Conservation (phyloP, 2,797 vertebrate genomes). For the Chelon auratus region DNA sequence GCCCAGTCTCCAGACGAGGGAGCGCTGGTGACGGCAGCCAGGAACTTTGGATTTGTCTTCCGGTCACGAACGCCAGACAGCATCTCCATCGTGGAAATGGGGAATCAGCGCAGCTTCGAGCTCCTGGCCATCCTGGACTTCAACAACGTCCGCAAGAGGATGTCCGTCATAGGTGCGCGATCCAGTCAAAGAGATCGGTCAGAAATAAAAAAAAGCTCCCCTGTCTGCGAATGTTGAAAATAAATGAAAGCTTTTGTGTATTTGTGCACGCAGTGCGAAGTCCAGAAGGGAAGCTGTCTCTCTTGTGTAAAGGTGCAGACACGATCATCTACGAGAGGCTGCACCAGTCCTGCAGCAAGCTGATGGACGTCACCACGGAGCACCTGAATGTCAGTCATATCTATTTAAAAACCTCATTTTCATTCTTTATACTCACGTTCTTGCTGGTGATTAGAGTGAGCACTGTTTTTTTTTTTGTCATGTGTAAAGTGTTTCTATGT, state of each 20-base stretch:
- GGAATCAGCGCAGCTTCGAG: conserved; percentile 85
- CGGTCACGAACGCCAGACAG: conserved; percentile 90
- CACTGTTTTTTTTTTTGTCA: background rate
- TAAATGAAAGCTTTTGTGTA: background rate
- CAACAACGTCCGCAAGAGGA: conserved; percentile 94
- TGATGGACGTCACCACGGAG: conserved; percentile 91
- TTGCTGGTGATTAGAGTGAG: background rate
- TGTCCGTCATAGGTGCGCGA: conserved; percentile 94
- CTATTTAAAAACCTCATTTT: background rate
- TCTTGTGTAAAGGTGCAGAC: conserved; percentile 97
- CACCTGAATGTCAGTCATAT: conserved; percentile 85
- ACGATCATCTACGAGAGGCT: conserved; percentile 93
- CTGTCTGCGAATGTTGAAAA: background rate
- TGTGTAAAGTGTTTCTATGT: background rate
- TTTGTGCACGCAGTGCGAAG: conserved; percentile 82
- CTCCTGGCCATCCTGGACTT: conserved; percentile 95
- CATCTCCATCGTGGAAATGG: conserved; percentile 92
- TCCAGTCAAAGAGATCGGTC: no score
- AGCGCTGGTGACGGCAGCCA: conserved; percentile 93
- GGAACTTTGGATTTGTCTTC: conserved; percentile 97
- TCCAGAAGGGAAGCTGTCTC: conserved; percentile 88
- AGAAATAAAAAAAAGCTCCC: background rate
- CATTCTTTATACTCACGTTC: no score
- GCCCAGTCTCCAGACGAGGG: conserved; percentile 98
- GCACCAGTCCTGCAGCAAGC: conserved; percentile 85